Evolutionary conservation across 2,888 invertebrate genomes (phyloP).

Genomic region (Macrosoma leucophasiata): DNA sequence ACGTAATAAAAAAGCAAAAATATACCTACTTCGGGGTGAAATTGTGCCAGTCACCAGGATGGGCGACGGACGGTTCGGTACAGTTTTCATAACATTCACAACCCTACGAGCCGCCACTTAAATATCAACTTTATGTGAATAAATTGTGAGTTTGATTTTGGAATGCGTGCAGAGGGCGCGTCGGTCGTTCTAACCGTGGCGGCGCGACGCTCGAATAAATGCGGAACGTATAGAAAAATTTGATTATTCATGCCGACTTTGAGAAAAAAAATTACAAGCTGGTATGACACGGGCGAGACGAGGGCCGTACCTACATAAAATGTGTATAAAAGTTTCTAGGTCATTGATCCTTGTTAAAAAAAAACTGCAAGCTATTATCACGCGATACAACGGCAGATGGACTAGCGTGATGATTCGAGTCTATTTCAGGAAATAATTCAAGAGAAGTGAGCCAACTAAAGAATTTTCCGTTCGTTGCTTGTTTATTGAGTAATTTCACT

Average conservation of each 20-base stretch:
- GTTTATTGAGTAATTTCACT: no score
- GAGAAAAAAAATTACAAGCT: slow-evolving; percentile 64
- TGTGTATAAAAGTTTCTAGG: slow-evolving; percentile 34
- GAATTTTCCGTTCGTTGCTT: no score
- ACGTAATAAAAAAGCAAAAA: slow-evolving; percentile 67
- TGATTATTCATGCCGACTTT: slow-evolving; percentile 72
- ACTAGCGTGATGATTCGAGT: no score
- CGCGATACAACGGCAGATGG: no score
- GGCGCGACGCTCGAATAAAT: slow-evolving; percentile 49
- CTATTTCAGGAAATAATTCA: no score
- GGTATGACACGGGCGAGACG: slow-evolving; percentile 45
- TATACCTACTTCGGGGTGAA: slow-evolving; percentile 54
- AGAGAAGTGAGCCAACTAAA: no score
- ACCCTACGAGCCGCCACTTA: slow-evolving; percentile 43
- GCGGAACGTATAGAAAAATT: slow-evolving; percentile 71
- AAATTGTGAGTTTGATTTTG: slow-evolving; percentile 46
- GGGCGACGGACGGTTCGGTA: slow-evolving; percentile 44
- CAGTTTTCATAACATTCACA: slow-evolving; percentile 62
- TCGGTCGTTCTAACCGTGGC: slow-evolving; percentile 28
- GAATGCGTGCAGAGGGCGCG: slow-evolving; percentile 27
- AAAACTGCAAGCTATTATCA: no score
- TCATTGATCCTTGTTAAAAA: slow-evolving; percentile 31
- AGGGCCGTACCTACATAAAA: slow-evolving; percentile 22
- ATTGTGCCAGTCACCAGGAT: slow-evolving; percentile 70
- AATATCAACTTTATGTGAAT: slow-evolving; percentile 46